phyloP scores from a whole-genome alignment of 2,888 invertebrate species.

The Morpho achilles region DNA sequence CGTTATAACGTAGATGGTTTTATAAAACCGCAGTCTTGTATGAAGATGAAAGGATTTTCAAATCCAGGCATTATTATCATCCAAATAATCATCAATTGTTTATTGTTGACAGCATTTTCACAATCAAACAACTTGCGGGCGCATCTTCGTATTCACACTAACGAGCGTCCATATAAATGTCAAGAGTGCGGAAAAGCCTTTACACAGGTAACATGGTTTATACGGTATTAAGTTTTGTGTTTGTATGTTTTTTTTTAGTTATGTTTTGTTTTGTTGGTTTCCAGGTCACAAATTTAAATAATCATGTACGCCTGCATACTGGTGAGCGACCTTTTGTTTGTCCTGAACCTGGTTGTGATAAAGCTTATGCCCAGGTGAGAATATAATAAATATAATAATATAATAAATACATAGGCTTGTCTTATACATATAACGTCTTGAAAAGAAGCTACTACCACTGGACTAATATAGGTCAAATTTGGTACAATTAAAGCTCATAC shows the following conservation, averaged over 20 bases:
- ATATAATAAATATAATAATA: background rate
- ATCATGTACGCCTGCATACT: constrained; percentile 73
- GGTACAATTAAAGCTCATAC: too few species aligned
- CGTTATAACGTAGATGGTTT: too few species aligned
- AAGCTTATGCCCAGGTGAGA: constrained; percentile 70
- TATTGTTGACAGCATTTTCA: constrained; percentile 59
- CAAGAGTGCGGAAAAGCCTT: constrained; percentile 73
- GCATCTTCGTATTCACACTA: constrained; percentile 74
- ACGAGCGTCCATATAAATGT: constrained; percentile 74
- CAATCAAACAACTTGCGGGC: constrained; percentile 74
- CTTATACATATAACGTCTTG: too few species aligned
- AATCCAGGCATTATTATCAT: too few species aligned
- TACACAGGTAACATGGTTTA: constrained; percentile 57
- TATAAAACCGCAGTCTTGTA: too few species aligned
- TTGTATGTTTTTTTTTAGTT: background rate
- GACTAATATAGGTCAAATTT: too few species aligned
- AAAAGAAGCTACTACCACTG: too few species aligned
- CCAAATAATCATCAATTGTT: too few species aligned
- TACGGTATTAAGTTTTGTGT: background rate
- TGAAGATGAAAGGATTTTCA: too few species aligned
- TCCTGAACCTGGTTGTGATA: constrained; percentile 69
- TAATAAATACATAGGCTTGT: too few species aligned
- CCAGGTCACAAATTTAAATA: constrained; percentile 73
- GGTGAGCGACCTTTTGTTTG: constrained; percentile 74
- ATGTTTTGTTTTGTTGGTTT: constrained; percentile 7